phyloP scores from a whole-genome alignment of 2,888 invertebrate genomes.

The Tholera decimalis region DNA sequence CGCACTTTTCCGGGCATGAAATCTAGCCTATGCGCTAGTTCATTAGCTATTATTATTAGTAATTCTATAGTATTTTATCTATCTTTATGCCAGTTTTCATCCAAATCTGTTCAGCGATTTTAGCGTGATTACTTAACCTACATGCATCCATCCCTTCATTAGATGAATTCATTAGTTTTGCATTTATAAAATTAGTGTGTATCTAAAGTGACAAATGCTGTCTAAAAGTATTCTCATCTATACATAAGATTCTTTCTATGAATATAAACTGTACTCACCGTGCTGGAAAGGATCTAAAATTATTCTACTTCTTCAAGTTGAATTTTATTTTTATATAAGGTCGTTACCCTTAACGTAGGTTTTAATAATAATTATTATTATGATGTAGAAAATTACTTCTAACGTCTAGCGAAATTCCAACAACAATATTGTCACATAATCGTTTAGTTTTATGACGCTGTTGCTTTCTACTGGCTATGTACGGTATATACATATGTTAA shows the following conservation, averaged over 20 bases:
- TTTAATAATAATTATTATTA: constrained; percentile 46
- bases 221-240: background rate
- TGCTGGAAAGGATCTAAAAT: background rate
- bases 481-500: constrained; percentile 13
- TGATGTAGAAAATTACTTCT: constrained; percentile 45
- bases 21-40: too few relatives aligned
- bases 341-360: constrained; percentile 11
- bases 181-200: background rate
- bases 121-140: too few relatives aligned
- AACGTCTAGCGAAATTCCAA: constrained; percentile 49
- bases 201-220: background rate
- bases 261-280: background rate
- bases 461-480: constrained; percentile 35
- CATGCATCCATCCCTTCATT: too few relatives aligned
- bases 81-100: too few relatives aligned
- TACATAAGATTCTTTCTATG: background rate
- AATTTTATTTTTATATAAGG: constrained; percentile 17
- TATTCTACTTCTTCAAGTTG: constrained; percentile 4
- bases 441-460: constrained; percentile 51
- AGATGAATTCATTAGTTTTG: too few relatives aligned
- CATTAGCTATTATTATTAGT: too few relatives aligned
- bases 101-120: too few relatives aligned
- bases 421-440: constrained; percentile 52
- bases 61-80: too few relatives aligned
- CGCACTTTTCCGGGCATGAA: too few relatives aligned